These are phyloP conservation scores for Apaloderma vittatum DNA, from an alignment of 2,113 vertebrate genomes.

Conservation along the genomic window DNA sequence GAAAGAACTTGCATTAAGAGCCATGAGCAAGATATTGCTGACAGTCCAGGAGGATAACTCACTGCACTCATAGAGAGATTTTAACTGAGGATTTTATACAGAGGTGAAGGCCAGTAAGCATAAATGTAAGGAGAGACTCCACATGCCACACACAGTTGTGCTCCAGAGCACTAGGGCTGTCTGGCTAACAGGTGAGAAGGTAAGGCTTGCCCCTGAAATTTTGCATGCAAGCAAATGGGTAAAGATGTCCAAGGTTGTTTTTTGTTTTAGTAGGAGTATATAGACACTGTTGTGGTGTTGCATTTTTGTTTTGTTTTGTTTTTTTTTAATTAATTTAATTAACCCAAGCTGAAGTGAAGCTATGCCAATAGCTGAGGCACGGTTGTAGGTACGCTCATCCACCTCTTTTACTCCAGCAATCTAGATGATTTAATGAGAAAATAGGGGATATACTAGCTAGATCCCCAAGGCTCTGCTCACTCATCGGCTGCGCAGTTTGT, in stretches of 20 bases:
- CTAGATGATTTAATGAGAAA: not conserved
- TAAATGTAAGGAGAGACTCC: not conserved
- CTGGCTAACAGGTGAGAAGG: not conserved
- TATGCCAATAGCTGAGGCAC: not conserved
- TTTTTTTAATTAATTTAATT: not conserved
- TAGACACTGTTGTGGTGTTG: not conserved
- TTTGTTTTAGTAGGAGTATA: not conserved
- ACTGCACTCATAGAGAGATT: not conserved
- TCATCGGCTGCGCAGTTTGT: accelerated
- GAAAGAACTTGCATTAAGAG: not conserved
- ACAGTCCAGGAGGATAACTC: not conserved
- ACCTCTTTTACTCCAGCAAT: not conserved
- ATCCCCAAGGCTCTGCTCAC: too few relatives aligned
- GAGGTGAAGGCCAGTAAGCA: not conserved
- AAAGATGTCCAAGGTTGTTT: not conserved
- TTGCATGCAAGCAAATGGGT: not conserved
- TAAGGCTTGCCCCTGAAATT: not conserved
- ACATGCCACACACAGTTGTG: not conserved
- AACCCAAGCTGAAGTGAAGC: not conserved
- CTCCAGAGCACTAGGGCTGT: not conserved
- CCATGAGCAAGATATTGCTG: not conserved
- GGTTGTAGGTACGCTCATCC: not conserved
- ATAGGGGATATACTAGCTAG: not conserved
- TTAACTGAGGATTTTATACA: not conserved
- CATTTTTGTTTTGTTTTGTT: too few relatives aligned